A percentile compares a stretch with the other conserved stretches of the same genome.
These are phyloP conservation scores for Cheilosia pagana DNA, from an alignment of 2,888 invertebrate genomes.

Conservation along the genomic window DNA sequence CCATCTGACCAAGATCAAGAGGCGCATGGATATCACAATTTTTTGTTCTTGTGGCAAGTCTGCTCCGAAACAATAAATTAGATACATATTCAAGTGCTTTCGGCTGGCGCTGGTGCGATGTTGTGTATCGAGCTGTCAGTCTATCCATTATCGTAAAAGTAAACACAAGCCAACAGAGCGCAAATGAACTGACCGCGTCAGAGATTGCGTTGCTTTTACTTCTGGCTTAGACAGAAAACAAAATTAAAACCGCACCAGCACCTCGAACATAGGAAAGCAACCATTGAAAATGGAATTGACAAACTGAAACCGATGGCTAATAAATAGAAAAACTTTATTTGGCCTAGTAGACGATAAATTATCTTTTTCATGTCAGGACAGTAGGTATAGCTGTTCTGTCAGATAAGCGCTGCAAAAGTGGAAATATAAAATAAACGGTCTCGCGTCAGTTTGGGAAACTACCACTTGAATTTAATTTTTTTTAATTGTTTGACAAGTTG, in stretches of 20 bases:
- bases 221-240: conserved; percentile 22
- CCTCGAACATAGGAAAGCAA: background rate
- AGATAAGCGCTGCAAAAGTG: conserved; percentile 32
- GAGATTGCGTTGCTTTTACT: conserved; percentile 49
- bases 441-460: background rate
- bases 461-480: conserved; percentile 37
- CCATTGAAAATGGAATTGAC: conserved; percentile 33
- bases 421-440: conserved; percentile 27
- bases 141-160: conserved; percentile 72
- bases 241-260: conserved; percentile 1
- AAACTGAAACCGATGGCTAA: conserved; percentile 31
- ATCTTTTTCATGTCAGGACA: conserved; percentile 46
- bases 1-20: conserved; percentile 47
- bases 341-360: conserved; percentile 43
- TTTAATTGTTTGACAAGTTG: conserved; percentile 16
- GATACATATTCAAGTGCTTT: conserved; percentile 62
- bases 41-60: conserved; percentile 24
- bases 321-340: conserved; percentile 59
- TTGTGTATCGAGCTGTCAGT: conserved; percentile 58
- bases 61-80: conserved; percentile 63
- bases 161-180: conserved; percentile 40
- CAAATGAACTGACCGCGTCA: conserved; percentile 21
- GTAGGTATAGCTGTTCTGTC: conserved; percentile 23
- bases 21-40: conserved; percentile 29
- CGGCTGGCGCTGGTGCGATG: conserved; percentile 49